These are phyloP conservation scores for Pandemis cinnamomeana DNA, from an alignment of 2,888 invertebrate genomes.

Conservation along the genomic window DNA sequence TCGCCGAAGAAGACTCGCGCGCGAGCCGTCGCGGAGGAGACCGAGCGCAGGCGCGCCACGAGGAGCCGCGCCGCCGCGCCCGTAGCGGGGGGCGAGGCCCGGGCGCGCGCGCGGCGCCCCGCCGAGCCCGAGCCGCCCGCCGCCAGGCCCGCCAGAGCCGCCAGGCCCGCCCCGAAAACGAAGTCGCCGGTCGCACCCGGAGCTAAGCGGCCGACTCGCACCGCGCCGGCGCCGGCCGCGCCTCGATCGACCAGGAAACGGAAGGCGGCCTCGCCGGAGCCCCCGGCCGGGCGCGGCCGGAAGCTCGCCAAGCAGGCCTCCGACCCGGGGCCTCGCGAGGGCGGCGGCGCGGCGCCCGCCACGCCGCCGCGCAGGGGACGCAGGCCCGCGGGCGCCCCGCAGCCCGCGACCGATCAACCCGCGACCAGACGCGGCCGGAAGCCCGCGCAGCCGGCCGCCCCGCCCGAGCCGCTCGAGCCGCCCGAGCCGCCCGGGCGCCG, in stretches of 20 bases:
- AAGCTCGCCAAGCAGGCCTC: neutral
- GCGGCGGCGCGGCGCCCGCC: conserved; percentile 9
- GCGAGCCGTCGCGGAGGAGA: neutral
- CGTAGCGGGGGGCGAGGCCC: too few relatives aligned
- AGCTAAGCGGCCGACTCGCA: neutral
- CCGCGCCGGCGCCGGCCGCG: neutral
- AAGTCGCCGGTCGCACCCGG: neutral
- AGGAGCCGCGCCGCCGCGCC: neutral
- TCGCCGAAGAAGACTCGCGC: conserved; percentile 48
- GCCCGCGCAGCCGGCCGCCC: conserved; percentile 23
- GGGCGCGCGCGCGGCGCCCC: too few relatives aligned
- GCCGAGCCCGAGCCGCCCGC: too few relatives aligned
- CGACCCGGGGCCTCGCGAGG: neutral
- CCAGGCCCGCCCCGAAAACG: neutral
- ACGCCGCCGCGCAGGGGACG: conserved; percentile 40
- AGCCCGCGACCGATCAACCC: too few relatives aligned
- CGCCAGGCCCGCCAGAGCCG: too few relatives aligned
- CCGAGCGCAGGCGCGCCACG: conserved; percentile 5
- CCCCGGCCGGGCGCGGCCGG: neutral
- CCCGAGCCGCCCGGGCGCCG: conserved; percentile 19
- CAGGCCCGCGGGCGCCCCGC: neutral
- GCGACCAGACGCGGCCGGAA: too few relatives aligned
- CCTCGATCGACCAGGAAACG: neutral
- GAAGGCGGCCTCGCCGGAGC: neutral
- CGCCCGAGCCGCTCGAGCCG: conserved; percentile 17